Base-by-base conservation (phyloP, 1,140 invertebrate genomes). In the Drosophila busckii region DNA sequence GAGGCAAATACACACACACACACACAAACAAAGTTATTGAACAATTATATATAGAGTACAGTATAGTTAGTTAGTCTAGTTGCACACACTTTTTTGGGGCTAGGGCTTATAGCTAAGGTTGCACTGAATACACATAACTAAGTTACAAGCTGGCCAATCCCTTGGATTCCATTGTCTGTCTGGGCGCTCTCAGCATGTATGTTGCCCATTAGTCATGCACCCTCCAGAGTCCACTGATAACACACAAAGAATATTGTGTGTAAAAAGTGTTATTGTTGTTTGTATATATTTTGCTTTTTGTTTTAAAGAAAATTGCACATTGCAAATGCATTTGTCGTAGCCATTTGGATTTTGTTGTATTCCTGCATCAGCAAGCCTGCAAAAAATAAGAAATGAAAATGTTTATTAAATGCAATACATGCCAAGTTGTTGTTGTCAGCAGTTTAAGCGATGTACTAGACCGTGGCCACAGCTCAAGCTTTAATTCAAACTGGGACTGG, bases 331-430 rank as follows among this genome's bases (percentile, higher is more conserved):
- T 35, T 82, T 65, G 32, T n/a, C n/a, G 46, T 45, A 61, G 53
- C 40, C 35, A 62, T 28, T 25, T 22, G 32, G 26, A 28, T 29
- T 34, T 45, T 37, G 61, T 28, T 42, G 52, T 17, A 42, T 26
- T 22, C 49, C 70, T 76, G 48, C 68, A 75, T 82, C 75, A 82
- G 75, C 75, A 82, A 29, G 75, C 75, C 75, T 82, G 70, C 10
- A 22, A 76, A 48, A 32, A 38, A 41, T 55, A 20, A 31, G 25
- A 25, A 66, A 50, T 38, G 40, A 53, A 60, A 59, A 46, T 54
- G 19, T 61, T 35, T 52, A 49, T 26, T 41, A 42, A 22, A 46
- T 26, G 37, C 16, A 23, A 3, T 28, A 17, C 32, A 12, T n/a
- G 13, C 15, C 20, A n/a, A 37, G 15, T 40, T 46, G 12, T 38